Conservation (phyloP, 2,888 invertebrate genomes). For the Abrostola triplasia region DNA sequence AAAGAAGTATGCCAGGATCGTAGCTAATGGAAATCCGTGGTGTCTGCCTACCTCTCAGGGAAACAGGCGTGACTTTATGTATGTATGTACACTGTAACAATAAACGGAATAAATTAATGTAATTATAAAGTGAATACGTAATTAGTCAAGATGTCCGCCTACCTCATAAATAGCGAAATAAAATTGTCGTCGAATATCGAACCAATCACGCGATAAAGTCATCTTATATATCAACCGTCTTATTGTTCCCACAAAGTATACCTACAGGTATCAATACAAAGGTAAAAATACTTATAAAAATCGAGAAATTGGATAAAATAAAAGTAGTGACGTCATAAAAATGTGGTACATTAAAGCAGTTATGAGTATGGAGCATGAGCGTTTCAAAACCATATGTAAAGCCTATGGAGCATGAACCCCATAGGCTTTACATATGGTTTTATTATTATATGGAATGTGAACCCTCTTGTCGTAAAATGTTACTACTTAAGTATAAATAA, state of each 20-base stretch:
- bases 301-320: neutral
- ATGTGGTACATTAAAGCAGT: conserved; percentile 4
- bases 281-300: neutral
- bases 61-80: too few species aligned
- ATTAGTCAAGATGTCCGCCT: conserved; percentile 9
- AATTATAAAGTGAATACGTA: neutral
- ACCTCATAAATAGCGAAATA: conserved; percentile 9
- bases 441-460: neutral
- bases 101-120: neutral
- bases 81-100: too few species aligned
- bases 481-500: too few species aligned
- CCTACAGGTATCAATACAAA: neutral
- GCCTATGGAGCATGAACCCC: conserved; percentile 1
- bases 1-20: too few species aligned
- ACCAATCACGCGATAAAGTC: conserved; percentile 17
- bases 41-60: too few species aligned
- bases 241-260: conserved; percentile 3
- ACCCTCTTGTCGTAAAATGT: too few species aligned
- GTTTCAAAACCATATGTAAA: too few species aligned
- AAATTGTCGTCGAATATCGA: conserved; percentile 19
- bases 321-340: conserved; percentile 1
- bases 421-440: neutral
- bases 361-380: neutral
- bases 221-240: conserved; percentile 18
- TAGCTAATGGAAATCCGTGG: too few species aligned